Evolutionary conservation across 2,113 vertebrate genomes (phyloP).

Genomic region (Hemichromis elongatus): DNA sequence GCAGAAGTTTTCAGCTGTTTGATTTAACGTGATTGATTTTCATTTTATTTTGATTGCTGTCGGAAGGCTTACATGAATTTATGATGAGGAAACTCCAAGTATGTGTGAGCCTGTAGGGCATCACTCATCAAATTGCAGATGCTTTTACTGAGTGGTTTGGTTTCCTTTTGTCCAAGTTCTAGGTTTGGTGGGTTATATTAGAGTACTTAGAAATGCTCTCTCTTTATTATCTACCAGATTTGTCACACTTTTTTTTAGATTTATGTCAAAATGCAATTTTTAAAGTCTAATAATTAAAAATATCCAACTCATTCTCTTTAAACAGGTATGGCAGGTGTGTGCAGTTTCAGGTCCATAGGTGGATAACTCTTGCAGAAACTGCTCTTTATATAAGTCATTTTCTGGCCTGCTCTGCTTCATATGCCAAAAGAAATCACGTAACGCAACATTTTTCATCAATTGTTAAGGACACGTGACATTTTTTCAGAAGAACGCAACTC

Average conservation of each 20-base stretch:
- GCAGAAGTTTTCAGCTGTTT: neutral
- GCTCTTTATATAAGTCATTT: neutral
- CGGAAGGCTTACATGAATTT: neutral
- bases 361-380: neutral
- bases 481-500: neutral
- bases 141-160: neutral
- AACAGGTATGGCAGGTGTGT: neutral
- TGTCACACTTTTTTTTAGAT: accelerated
- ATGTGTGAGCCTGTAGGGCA: neutral
- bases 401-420: neutral
- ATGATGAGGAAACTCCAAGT: neutral
- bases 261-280: accelerated
- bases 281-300: neutral
- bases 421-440: neutral
- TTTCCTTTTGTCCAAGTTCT: accelerated
- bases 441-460: neutral
- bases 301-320: neutral
- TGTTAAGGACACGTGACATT: neutral
- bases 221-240: neutral
- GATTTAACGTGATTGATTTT: accelerated
- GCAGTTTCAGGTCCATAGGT: accelerated
- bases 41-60: neutral
- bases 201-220: neutral
- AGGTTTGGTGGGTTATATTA: neutral
- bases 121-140: neutral